These are phyloP conservation scores for Stegodyphus mimosarum DNA, from an alignment of 1,140 invertebrate genomes.

Conservation along the genomic window DNA sequence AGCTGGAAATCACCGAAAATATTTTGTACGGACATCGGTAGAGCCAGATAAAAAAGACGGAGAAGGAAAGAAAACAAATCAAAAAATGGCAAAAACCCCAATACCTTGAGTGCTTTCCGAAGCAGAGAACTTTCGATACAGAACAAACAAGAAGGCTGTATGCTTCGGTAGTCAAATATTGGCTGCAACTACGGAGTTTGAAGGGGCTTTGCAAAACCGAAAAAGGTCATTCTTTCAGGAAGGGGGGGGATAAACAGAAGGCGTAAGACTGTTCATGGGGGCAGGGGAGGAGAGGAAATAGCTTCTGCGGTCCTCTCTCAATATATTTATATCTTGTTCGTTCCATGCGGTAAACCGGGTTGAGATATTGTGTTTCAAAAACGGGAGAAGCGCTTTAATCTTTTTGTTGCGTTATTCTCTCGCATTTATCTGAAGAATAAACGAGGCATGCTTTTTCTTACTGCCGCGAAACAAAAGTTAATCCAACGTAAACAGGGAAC, in stretches of 20 bases:
- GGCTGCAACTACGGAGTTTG: neutral
- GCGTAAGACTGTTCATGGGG: neutral
- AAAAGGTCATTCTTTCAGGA: slow-evolving; percentile 33
- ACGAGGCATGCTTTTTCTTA: slow-evolving; percentile 17
- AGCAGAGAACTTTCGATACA: slow-evolving; percentile 32
- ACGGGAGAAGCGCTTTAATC: slow-evolving; percentile 42
- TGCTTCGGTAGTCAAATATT: slow-evolving; percentile 52
- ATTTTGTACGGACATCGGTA: too few relatives aligned
- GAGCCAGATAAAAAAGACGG: too few relatives aligned
- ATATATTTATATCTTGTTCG: slow-evolving; percentile 9
- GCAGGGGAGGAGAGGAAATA: slow-evolving; percentile 15
- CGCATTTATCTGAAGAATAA: slow-evolving; percentile 12
- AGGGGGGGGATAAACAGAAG: neutral
- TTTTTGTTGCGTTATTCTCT: slow-evolving; percentile 18
- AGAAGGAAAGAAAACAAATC: too few relatives aligned
- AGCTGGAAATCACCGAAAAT: too few relatives aligned
- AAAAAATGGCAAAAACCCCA: slow-evolving; percentile 9
- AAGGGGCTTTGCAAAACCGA: slow-evolving; percentile 11
- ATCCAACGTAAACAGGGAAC: slow-evolving; percentile 30
- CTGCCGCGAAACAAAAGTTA: slow-evolving; percentile 23
- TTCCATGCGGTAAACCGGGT: neutral
- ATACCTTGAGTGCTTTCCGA: slow-evolving; percentile 44
- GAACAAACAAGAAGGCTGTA: slow-evolving; percentile 42
- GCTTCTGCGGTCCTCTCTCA: slow-evolving; percentile 34
- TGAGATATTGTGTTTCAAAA: slow-evolving; percentile 41